Conservation (phyloP, 2,888 invertebrate genomes). For the Piscicola geometra region DNA sequence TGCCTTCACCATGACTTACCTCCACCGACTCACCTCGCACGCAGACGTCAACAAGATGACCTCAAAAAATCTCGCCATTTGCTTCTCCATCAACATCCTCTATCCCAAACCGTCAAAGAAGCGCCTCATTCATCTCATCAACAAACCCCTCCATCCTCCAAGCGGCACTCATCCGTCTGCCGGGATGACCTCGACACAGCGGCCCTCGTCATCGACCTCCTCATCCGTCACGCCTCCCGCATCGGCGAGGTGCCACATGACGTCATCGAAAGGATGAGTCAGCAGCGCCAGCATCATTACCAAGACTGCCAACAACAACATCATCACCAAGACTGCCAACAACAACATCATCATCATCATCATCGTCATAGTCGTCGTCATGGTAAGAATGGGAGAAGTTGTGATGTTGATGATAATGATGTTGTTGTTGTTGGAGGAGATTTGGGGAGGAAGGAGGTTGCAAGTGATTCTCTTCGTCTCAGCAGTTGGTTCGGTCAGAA, state of each 20-base stretch:
- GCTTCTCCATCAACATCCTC: conserved; percentile 80
- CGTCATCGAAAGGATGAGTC: conserved; percentile 57
- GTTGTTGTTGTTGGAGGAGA: too few species aligned
- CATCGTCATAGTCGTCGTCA: too few species aligned
- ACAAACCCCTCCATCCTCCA: not conserved
- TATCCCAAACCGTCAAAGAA: conserved; percentile 59
- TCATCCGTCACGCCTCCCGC: conserved; percentile 71
- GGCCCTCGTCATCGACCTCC: conserved; percentile 61
- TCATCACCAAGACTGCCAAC: too few species aligned
- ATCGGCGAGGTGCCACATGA: conserved; percentile 70
- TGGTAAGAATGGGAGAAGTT: not conserved
- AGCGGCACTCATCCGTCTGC: not conserved
- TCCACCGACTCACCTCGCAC: conserved; percentile 67
- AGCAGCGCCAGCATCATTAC: too few species aligned
- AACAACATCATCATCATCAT: too few species aligned
- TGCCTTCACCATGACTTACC: conserved; percentile 71
- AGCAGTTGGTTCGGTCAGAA: too few species aligned
- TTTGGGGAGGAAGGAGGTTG: too few species aligned
- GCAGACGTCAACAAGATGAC: conserved; percentile 77
- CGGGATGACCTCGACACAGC: conserved; percentile 47
- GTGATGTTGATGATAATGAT: too few species aligned
- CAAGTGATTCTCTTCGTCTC: too few species aligned
- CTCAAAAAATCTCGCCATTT: conserved; percentile 74
- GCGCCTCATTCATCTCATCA: not conserved
- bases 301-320: too few species aligned